These are phyloP conservation scores for Hozukius guyotensis DNA, from an alignment of 2,797 vertebrate genomes.

Conservation along the genomic window DNA sequence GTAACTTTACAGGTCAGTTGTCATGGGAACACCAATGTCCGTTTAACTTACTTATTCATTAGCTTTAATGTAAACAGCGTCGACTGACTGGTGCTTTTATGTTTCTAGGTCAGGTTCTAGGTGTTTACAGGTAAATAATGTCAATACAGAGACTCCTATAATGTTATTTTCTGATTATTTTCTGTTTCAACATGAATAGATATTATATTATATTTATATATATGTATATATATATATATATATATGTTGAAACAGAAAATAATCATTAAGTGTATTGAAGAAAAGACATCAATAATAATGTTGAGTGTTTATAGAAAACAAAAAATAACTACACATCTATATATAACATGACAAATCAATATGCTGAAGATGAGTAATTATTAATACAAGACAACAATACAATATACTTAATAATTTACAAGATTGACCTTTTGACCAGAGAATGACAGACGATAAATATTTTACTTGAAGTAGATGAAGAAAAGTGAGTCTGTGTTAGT, in stretches of 20 bases:
- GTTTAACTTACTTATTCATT: slow-evolving; percentile 17
- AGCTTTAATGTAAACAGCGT: slow-evolving; percentile 5
- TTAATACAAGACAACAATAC: neutral
- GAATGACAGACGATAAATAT: neutral
- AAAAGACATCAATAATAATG: neutral
- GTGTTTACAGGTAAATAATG: neutral
- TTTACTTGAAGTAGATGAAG: neutral
- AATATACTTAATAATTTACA: neutral
- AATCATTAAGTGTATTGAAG: neutral
- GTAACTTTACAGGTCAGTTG: neutral
- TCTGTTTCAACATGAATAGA: no score
- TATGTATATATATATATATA: no score
- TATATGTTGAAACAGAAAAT: neutral
- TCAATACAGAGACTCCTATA: neutral
- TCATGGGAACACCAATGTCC: neutral
- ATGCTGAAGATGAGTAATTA: neutral
- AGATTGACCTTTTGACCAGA: neutral
- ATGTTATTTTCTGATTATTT: no score
- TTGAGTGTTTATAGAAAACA: neutral
- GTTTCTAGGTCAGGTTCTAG: slow-evolving; percentile 14
- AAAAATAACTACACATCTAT: neutral
- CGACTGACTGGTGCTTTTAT: neutral
- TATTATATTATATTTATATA: no score
- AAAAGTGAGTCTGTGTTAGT: neutral
- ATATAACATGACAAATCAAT: neutral